Conservation (phyloP, 2,113 vertebrate species). For the Cyanoliseus patagonus region DNA sequence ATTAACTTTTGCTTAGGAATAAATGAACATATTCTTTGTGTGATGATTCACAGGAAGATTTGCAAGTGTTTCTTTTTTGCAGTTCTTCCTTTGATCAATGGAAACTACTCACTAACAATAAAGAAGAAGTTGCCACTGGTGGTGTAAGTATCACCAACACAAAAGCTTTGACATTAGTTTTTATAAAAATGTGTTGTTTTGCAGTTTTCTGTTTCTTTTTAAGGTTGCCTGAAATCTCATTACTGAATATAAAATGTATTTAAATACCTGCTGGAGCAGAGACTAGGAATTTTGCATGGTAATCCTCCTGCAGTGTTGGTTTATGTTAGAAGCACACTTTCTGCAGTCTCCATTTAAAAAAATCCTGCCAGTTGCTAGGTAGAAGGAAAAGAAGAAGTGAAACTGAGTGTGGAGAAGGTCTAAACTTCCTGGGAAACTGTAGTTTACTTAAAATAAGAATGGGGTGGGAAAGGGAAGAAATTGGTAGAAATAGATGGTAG, state of each 20-base stretch:
- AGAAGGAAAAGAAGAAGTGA: neutral
- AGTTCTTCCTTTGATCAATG: neutral
- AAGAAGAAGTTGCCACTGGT: constrained; percentile 56
- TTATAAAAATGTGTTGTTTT: neutral
- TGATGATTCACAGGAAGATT: neutral
- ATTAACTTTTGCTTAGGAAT: neutral
- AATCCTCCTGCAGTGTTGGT: neutral
- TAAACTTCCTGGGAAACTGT: neutral
- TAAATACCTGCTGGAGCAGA: neutral
- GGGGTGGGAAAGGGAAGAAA: neutral
- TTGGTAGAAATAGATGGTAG: neutral
- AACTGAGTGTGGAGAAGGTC: neutral
- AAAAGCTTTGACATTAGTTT: neutral
- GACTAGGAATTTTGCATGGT: neutral
- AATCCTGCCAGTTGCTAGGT: neutral
- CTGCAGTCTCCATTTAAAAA: neutral
- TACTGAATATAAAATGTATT: neutral
- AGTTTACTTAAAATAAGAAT: neutral
- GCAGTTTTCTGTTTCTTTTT: neutral
- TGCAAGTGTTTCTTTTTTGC: constrained; percentile 14
- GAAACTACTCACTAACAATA: constrained; percentile 25
- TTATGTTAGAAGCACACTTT: neutral
- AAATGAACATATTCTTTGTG: neutral
- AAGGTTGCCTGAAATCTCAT: neutral
- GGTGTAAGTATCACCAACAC: constrained; percentile 23